Conservation (phyloP, 2,797 vertebrate species). For the Cyprinella venusta region DNA sequence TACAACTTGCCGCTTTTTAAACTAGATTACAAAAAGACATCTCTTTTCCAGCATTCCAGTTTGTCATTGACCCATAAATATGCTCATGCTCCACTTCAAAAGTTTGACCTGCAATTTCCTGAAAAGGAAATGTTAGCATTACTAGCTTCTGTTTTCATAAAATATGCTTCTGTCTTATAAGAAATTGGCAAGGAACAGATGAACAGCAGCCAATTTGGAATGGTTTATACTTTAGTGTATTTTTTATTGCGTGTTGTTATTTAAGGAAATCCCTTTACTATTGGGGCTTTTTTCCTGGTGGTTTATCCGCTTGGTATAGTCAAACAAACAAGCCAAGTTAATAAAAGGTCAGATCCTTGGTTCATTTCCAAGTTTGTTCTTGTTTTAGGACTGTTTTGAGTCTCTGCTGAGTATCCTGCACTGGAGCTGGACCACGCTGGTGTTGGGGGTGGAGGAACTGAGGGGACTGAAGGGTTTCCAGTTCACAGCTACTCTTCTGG, state of each 20-base stretch:
- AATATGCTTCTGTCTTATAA: neutral
- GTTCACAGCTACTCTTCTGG: conserved; percentile 95
- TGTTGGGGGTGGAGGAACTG: conserved; percentile 96
- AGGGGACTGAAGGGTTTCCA: conserved; percentile 97
- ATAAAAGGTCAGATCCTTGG: neutral
- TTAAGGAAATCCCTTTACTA: conserved; percentile 4
- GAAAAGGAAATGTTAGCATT: neutral
- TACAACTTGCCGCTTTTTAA: neutral
- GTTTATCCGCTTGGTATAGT: neutral
- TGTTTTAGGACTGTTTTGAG: conserved; percentile 92
- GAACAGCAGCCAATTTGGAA: neutral
- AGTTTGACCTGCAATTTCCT: neutral
- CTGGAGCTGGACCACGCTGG: conserved; percentile 98
- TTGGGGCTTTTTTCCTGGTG: neutral
- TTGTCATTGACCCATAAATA: neutral
- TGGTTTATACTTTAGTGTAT: neutral
- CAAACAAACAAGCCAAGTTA: neutral
- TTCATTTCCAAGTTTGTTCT: neutral
- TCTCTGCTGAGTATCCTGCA: conserved; percentile 95
- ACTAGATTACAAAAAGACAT: neutral
- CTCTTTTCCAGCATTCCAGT: neutral
- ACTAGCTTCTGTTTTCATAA: neutral
- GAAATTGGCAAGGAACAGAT: neutral
- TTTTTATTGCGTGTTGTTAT: conserved; percentile 7
- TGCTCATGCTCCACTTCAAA: neutral